Evolutionary conservation across 1,140 invertebrate species (phyloP).

Genomic region (Gerris buenoi): DNA sequence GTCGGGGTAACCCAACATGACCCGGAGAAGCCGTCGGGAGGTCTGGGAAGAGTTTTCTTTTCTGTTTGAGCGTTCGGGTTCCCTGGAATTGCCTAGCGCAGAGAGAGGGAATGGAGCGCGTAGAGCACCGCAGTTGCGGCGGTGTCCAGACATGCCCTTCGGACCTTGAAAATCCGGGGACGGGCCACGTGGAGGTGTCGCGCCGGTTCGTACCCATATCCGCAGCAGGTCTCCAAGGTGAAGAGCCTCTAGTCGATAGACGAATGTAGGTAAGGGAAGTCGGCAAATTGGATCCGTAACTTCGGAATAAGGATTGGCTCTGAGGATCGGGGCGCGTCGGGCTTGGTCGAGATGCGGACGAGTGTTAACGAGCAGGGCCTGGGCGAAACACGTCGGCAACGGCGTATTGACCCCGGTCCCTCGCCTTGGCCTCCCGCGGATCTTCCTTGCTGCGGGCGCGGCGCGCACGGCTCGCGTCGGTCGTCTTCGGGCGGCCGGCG

Average conservation of each 20-base stretch:
- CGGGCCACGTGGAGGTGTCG: constrained; percentile 48
- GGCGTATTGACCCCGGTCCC: background rate
- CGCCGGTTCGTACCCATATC: constrained; percentile 58
- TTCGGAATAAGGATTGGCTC: constrained; percentile 54
- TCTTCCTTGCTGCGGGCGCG: constrained; percentile 3
- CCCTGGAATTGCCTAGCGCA: constrained; percentile 56
- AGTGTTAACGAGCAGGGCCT: background rate
- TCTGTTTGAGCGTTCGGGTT: constrained; percentile 53
- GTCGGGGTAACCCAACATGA: constrained; percentile 42
- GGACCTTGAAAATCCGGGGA: constrained; percentile 63
- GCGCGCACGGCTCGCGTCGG: background rate
- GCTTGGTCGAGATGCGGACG: constrained; percentile 31
- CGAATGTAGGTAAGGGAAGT: constrained; percentile 80
- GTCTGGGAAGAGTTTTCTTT: constrained; percentile 67
- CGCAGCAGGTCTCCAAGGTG: constrained; percentile 78
- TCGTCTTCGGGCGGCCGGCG: background rate
- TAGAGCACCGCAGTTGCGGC: constrained; percentile 52
- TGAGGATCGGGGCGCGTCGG: constrained; percentile 38
- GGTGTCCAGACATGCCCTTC: constrained; percentile 47
- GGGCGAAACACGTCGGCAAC: background rate
- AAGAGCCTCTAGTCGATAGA: constrained; percentile 78
- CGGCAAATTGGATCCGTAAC: constrained; percentile 68
- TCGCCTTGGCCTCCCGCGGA: constrained; percentile 6
- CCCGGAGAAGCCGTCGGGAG: constrained; percentile 54
- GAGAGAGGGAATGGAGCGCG: constrained; percentile 51